A percentile compares a stretch with the other conserved stretches of the same genome.
Conservation (phyloP, 2,113 vertebrate species). For the Anolis carolinensis region DNA sequence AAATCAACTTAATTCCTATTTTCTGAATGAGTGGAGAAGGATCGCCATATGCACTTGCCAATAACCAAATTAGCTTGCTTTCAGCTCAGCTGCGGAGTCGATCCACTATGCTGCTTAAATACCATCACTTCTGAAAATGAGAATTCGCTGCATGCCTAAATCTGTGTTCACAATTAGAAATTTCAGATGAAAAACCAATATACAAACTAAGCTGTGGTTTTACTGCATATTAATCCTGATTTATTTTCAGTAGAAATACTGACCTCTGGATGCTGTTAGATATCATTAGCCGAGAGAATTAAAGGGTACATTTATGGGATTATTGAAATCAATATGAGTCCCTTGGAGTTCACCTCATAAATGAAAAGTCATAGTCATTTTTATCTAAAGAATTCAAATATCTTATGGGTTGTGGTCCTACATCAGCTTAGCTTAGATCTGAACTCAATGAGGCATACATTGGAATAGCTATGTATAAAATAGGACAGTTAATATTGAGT, state of each 20-base stretch:
- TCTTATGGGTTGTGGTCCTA: not conserved
- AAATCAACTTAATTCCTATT: constrained; percentile 79
- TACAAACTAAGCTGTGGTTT: not conserved
- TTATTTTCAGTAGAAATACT: constrained; percentile 6
- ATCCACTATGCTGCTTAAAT: constrained; percentile 42
- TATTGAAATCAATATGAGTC: not conserved
- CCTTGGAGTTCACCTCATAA: not conserved
- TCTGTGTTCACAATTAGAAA: constrained; percentile 33
- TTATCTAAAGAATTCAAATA: not conserved
- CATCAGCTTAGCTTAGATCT: not conserved
- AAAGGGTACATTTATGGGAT: not conserved
- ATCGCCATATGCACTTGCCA: constrained; percentile 71
- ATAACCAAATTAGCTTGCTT: constrained; percentile 79
- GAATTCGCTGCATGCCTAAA: not conserved
- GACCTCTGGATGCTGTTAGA: not conserved
- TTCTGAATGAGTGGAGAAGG: constrained; percentile 73
- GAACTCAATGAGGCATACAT: not conserved
- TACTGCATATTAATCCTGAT: not conserved
- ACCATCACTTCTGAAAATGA: constrained; percentile 8
- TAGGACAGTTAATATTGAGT: not conserved
- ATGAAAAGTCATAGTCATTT: not conserved
- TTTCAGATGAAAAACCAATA: constrained; percentile 5
- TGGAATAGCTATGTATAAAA: not conserved
- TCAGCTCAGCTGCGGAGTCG: constrained; percentile 49
- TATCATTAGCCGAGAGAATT: not conserved